Evolutionary conservation across 2,113 vertebrate species (phyloP).

Genomic region (Halcyon malimbica): DNA sequence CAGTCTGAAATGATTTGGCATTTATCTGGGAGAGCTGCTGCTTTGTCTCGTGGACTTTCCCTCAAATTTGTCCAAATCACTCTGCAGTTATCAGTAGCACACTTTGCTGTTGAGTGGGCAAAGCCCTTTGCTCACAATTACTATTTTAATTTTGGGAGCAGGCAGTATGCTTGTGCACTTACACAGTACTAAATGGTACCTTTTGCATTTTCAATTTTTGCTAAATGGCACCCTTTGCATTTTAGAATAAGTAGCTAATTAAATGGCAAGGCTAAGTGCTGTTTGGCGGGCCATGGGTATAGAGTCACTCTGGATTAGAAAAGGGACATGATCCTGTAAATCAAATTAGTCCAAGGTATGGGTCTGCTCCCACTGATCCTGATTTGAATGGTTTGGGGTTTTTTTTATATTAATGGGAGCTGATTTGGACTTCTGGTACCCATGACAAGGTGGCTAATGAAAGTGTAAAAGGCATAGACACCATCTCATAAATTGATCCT

Average conservation of each 20-base stretch:
- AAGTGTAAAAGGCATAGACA: background rate
- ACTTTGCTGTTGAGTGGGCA: background rate
- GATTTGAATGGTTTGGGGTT: background rate
- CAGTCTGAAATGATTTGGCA: background rate
- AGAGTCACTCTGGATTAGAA: background rate
- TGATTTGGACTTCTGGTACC: background rate
- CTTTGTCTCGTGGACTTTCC: background rate
- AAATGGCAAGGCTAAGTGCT: background rate
- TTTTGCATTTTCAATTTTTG: background rate
- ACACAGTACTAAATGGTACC: accelerated
- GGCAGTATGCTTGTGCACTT: background rate
- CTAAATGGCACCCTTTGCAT: background rate
- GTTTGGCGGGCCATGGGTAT: background rate
- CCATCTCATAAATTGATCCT: background rate
- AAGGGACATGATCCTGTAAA: background rate
- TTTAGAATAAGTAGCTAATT: constrained; percentile 26
- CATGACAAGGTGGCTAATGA: background rate
- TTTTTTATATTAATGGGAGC: background rate
- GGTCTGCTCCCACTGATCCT: background rate
- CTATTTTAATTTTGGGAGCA: background rate
- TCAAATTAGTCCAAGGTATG: background rate
- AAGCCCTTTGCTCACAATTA: background rate
- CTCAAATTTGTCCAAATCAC: background rate
- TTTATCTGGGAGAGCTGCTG: background rate
- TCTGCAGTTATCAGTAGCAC: background rate